phyloP scores from a whole-genome alignment of 2,888 invertebrate genomes.

The Prionchulus punctatus region DNA sequence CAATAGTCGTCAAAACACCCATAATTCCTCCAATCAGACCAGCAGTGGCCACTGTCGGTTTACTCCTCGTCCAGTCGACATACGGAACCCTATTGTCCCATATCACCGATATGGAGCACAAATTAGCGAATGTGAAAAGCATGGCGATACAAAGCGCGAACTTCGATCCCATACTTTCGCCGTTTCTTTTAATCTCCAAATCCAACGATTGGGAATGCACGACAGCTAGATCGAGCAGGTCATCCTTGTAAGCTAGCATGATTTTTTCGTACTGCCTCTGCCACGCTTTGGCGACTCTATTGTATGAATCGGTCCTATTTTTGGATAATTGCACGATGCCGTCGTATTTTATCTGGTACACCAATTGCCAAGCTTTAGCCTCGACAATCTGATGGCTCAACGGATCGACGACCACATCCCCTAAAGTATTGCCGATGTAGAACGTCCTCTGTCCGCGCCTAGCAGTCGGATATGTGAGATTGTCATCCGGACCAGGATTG shows the following conservation, averaged over 20 bases:
- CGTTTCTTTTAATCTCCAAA: slow-evolving; percentile 73
- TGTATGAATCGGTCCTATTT: too few relatives aligned
- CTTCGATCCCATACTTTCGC: slow-evolving; percentile 45
- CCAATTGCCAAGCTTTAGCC: slow-evolving; percentile 28
- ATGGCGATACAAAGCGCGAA: slow-evolving; percentile 4
- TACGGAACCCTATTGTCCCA: background rate
- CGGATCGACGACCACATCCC: background rate
- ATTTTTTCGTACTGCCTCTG: slow-evolving; percentile 6
- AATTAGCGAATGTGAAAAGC: slow-evolving; percentile 32
- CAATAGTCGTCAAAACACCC: slow-evolving; percentile 72
- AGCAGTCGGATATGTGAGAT: background rate
- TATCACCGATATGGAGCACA: slow-evolving; percentile 46
- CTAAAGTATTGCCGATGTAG: background rate
- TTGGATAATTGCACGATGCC: too few relatives aligned
- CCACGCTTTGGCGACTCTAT: slow-evolving; percentile 32
- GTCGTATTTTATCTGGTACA: slow-evolving; percentile 24
- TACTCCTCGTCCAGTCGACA: slow-evolving; percentile 69
- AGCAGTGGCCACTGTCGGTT: slow-evolving; percentile 68
- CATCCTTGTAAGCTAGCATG: background rate
- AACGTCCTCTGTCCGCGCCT: background rate
- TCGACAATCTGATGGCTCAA: background rate
- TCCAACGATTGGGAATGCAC: slow-evolving; percentile 54
- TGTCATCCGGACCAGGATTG: background rate
- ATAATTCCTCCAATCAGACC: slow-evolving; percentile 76
- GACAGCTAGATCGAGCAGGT: slow-evolving; percentile 1